Evolutionary conservation across 2,797 vertebrate species (phyloP), one percentile per base, ranked within the genome.

Genomic region (Microcaecilia unicolor): DNA sequence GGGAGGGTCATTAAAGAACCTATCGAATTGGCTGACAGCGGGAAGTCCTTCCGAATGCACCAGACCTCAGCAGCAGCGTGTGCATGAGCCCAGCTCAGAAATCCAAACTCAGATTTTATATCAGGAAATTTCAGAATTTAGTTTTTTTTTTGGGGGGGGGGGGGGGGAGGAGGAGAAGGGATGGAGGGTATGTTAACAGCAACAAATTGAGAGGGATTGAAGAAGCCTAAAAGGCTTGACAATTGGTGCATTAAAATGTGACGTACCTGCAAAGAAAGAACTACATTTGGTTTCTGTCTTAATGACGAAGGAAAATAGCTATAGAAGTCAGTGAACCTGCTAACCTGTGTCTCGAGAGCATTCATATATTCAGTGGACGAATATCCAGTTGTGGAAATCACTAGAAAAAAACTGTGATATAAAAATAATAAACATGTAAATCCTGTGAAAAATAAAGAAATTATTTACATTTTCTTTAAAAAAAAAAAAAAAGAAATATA

Each of bases 341-440:
- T 80, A 78, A 79, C 71, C 79, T 72, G 68, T 72, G 69, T 83
- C 78, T 80, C 70, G 80, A 70, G 78, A 80, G 72, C 77, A 80
- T 84, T 84, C 79, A 55, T 59, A 55, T 79, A 76, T 66, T 64
- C 61, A 63, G 58, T 48, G 78, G 73, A 79, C 61, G 66, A 74
- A 51, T 45, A 77, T 72, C 80, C 72, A 72, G 64, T 64, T 71
- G 71, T 87, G 76, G 83, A 80, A 80, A 69, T 89, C 73, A 74
- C 67, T 66, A 72, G 48, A 47, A 44, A 35, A 46, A 41, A 87
- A 79, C 88, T 91, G 89, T 92, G 76, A 70, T 73, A 66, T 67
- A 84, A 89, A 90, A 89, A 83, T 74, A 84, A 83, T 88, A 86
- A 84, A 87, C 87, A 75, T 86, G 91, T 95, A 96, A 92, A 97